Conservation (phyloP, 2,888 invertebrate genomes). For the Hermaeophaga mercurialis region DNA sequence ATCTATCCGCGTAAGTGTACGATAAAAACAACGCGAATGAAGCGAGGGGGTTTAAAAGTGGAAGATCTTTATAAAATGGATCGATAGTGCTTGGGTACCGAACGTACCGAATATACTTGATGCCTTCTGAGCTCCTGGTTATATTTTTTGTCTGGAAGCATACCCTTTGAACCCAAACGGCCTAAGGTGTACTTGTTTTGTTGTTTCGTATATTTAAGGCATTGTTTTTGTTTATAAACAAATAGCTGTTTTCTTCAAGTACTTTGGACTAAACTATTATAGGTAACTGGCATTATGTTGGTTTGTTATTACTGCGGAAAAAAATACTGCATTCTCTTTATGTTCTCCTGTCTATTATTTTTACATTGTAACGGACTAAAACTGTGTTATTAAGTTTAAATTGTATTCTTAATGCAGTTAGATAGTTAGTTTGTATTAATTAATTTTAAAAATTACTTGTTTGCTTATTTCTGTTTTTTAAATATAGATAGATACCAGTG, state of each 20-base stretch:
- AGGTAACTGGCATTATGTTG: no score
- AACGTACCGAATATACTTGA: background rate
- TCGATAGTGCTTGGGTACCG: background rate
- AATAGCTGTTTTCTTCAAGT: background rate
- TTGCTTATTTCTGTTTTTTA: no score
- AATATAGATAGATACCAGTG: no score
- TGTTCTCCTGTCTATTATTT: constrained; percentile 7
- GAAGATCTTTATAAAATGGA: no score
- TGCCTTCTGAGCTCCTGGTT: constrained; percentile 6
- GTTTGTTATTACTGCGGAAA: background rate
- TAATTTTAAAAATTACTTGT: no score
- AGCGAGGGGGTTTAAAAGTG: no score
- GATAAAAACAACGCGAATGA: no score
- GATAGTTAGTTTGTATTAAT: no score
- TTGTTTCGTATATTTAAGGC: no score
- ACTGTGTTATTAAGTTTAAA: no score
- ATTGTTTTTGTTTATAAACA: background rate
- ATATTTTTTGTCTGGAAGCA: constrained; percentile 15
- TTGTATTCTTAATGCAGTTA: no score
- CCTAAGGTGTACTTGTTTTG: constrained; percentile 1
- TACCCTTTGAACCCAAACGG: constrained; percentile 20
- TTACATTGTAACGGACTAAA: constrained; percentile 6
- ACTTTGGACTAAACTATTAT: background rate
- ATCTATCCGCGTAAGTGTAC: background rate
- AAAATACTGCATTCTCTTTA: background rate